Evolutionary conservation across 2,113 vertebrate genomes (phyloP).

Genomic region (Gnathochromis pfefferi): DNA sequence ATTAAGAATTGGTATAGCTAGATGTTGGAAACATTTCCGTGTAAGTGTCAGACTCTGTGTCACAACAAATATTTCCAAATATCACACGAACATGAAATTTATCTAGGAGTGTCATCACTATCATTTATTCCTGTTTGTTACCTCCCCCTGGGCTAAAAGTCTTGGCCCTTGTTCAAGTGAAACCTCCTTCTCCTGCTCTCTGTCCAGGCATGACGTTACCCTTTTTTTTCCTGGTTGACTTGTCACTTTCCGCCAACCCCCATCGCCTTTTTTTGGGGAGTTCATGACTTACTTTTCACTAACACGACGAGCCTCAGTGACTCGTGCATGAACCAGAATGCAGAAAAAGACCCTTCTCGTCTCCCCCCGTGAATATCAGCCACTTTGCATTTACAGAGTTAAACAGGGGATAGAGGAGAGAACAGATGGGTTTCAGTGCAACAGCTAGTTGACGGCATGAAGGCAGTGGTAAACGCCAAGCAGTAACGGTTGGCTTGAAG

Average conservation of each 20-base stretch:
- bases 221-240: neutral
- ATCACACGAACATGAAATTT: neutral
- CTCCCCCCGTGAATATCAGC: neutral
- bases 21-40: neutral
- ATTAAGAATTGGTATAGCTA: neutral
- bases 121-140: neutral
- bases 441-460: neutral
- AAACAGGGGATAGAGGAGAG: neutral
- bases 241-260: neutral
- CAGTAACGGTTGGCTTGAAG: slow-evolving; percentile 57
- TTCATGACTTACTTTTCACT: neutral
- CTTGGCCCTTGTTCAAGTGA: slow-evolving; percentile 69
- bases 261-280: neutral
- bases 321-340: neutral
- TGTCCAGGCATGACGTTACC: neutral
- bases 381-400: neutral
- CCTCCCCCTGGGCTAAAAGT: slow-evolving; percentile 1
- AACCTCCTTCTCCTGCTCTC: slow-evolving; percentile 46
- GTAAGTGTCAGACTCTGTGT: neutral
- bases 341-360: neutral
- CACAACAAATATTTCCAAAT: neutral
- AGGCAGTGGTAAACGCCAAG: slow-evolving; percentile 11
- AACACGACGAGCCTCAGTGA: neutral
- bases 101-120: neutral
- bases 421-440: neutral